Base-by-base conservation (phyloP, 2,113 vertebrate genomes). In the Halichoerus grypus region DNA sequence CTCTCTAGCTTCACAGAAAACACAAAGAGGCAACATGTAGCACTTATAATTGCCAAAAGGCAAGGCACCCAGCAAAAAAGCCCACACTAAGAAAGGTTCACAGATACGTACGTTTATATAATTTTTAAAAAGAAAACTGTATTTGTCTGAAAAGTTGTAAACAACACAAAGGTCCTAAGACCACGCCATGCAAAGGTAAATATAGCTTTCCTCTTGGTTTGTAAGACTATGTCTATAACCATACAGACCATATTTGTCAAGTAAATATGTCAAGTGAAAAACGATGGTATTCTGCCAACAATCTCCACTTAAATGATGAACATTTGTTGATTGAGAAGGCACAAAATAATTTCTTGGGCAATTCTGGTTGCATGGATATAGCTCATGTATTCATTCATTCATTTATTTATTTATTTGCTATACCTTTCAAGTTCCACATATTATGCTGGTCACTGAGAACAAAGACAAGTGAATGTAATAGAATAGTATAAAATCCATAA, bases 1-100 rank as follows among this genome's bases (percentile, higher is more conserved):
- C 80, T 98, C 93, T 98, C 97, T 24, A 97, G 16, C 98, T 99
- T 84, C 94, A 97, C 1, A 94, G 16, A 59, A 55, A 86, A 81
- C 36, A 71, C 33, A 88, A 8, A 24, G 6, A 96, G 42, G 0
- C 55, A 89, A 0, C n/a, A 46, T 53, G 65, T 9, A 55, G 14
- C 36, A 36, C 46, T 3, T 31, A 18, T 49, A 82, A 26, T 31
- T 71, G 57, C 5, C 26, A 36, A 86, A 67, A 69, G 36, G 5
- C 31, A 49, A 69, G 1, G 22, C 49, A 3, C 28, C 2, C 42
- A 28, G 33, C 46, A 51, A 63, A 85, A 24, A 49, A 24, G 5
- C 16, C 4, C 26, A n/a, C 19, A 4, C 15, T 16, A 18, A 39
- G 46, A 42, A 84, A 74, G 77, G 3, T 74, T 67, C 24, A 5